These are phyloP conservation scores for Nomada hirtipes DNA, from an alignment of 2,888 invertebrate species.

Conservation along the genomic window DNA sequence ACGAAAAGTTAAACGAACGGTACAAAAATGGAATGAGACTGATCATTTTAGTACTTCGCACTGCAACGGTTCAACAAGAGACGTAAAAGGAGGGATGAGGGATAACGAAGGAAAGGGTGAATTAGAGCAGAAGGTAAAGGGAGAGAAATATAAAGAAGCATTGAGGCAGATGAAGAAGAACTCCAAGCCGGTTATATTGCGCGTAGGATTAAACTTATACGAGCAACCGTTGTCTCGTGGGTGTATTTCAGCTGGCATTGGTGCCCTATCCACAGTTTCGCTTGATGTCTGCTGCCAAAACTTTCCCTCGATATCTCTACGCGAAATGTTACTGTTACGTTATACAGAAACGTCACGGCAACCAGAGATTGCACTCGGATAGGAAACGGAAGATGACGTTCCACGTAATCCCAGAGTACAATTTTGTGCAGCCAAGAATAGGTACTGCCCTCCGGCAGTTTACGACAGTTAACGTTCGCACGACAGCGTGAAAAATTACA, in stretches of 20 bases:
- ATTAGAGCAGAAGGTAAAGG: neutral
- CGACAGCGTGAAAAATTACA: constrained; percentile 3
- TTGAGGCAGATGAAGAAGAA: constrained; percentile 16
- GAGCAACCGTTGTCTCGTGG: constrained; percentile 65
- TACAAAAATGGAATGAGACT: neutral
- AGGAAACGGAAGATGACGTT: constrained; percentile 47
- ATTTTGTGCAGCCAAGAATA: constrained; percentile 40
- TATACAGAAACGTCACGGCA: constrained; percentile 27
- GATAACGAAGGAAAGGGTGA: neutral
- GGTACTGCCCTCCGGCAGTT: constrained; percentile 11
- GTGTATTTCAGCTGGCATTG: constrained; percentile 65
- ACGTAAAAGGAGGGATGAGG: neutral
- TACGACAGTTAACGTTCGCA: neutral
- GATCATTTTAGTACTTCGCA: constrained; percentile 40
- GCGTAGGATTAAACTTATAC: constrained; percentile 70
- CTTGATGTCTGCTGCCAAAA: constrained; percentile 57
- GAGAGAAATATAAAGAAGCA: neutral
- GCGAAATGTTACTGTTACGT: constrained; percentile 44
- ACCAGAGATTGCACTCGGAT: constrained; percentile 54
- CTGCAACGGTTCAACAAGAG: constrained; percentile 9
- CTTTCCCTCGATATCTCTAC: constrained; percentile 56
- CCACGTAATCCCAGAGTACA: constrained; percentile 50
- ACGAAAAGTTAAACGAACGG: neutral
- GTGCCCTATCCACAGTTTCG: constrained; percentile 35
- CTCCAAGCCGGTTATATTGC: constrained; percentile 59